Base-by-base conservation (phyloP, 2,797 vertebrate species). In the Sebastiscus albofasciatus region DNA sequence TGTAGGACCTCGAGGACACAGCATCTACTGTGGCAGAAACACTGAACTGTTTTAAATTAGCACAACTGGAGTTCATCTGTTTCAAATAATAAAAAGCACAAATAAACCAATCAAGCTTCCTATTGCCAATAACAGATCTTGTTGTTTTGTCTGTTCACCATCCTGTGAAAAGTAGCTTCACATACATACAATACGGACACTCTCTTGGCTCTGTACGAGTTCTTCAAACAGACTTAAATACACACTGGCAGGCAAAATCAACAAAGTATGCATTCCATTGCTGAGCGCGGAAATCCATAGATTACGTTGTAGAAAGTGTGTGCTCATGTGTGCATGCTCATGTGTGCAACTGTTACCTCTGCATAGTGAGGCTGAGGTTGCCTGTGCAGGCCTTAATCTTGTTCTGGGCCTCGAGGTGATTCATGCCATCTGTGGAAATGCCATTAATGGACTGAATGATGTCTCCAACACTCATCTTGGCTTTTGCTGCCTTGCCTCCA, bases 381-480 rank as follows among this genome's bases (percentile, higher is more conserved):
- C 91, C 97, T 18, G 95, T 94, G 86, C 97, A 98, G n/a, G 97
- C 97, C 93, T 99, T 99, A 85, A 99, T 99, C 95, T 98, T 99
- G 96, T 99, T 99, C 94, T 99, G 99, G 73, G 99, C 99, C 93
- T 99, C 98, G 2, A 99, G 96, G 67, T 99, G 98, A 89, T 97
- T 99, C 98, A 99, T 99, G 75, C 97, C 95, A 0, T 97, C 96
- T 0, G 98, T 96, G 89, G 96, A 95, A 89, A 99, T 95, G 39
- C 98, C 99, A 46, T 98, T 97, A 71, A 99, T 99, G 77, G 96
- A 97, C 78, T 97, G 95, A 86, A 99, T 97, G 65, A 98, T 87
- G 46, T 99, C 98, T 7, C 99, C 98, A 22, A 99, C 95, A 4
- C 90, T 96, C 80, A 99, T 97, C 0, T 96, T 96, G 7, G 98